Evolutionary conservation across 2,888 invertebrate species (phyloP).

Genomic region (Muschampia plurimacula): DNA sequence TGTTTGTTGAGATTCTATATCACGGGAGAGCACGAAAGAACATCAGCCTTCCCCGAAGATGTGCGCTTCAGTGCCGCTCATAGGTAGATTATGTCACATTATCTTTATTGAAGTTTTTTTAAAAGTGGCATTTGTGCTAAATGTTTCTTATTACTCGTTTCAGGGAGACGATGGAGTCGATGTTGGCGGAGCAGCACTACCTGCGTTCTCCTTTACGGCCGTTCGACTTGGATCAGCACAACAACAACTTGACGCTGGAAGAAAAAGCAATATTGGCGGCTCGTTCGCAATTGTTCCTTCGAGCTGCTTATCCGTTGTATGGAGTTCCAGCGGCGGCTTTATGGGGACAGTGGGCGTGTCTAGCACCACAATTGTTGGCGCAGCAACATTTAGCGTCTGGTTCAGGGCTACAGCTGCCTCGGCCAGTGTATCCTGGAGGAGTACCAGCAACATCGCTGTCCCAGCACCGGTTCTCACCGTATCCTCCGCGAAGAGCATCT

Average conservation of each 20-base stretch:
- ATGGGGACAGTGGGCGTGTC: conserved; percentile 90
- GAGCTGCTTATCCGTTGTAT: conserved; percentile 88
- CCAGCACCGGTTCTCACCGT: conserved; percentile 87
- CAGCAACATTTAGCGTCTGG: conserved; percentile 87
- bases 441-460: conserved; percentile 67
- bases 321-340: conserved; percentile 85
- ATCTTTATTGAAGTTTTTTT: conserved; percentile 38
- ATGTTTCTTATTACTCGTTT: conserved; percentile 50
- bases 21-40: conserved; percentile 84
- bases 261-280: conserved; percentile 92
- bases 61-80: conserved; percentile 81
- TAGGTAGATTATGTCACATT: conserved; percentile 73
- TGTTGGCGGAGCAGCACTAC: conserved; percentile 94
- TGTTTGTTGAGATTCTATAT: conserved; percentile 85
- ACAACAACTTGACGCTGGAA: conserved; percentile 90
- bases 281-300: conserved; percentile 89
- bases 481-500: conserved; percentile 80
- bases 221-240: conserved; percentile 89
- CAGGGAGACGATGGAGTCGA: conserved; percentile 96
- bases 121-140: conserved; percentile 25
- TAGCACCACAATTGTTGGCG: conserved; percentile 88
- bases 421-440: conserved; percentile 80
- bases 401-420: conserved; percentile 77
- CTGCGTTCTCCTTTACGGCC: conserved; percentile 91
- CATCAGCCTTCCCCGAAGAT: conserved; percentile 82